These are phyloP conservation scores for Augiades crinisus DNA, from an alignment of 2,888 invertebrate species.

Conservation along the genomic window DNA sequence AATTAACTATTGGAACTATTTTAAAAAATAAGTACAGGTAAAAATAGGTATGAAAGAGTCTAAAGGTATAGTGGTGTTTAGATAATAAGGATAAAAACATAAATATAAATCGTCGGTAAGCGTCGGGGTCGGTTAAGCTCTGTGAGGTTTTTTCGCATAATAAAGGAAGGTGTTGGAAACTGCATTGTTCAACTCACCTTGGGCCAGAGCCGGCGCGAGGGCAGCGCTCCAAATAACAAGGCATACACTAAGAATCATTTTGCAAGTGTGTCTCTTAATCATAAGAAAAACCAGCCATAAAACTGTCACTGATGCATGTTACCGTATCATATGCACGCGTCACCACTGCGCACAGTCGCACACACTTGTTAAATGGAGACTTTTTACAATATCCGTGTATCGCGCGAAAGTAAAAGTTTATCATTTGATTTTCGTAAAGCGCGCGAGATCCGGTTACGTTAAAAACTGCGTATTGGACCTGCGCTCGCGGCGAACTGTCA, in stretches of 20 bases:
- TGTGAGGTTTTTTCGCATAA: constrained; percentile 37
- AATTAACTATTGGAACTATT: too few relatives aligned
- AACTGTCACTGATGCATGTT: constrained; percentile 59
- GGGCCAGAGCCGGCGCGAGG: constrained; percentile 62
- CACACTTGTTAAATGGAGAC: constrained; percentile 27
- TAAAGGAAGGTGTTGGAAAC: constrained; percentile 38
- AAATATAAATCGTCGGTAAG: background rate
- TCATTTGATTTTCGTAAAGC: constrained; percentile 40
- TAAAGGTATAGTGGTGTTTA: too few relatives aligned
- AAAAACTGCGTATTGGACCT: constrained; percentile 37
- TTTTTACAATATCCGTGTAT: constrained; percentile 45
- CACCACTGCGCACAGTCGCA: constrained; percentile 34
- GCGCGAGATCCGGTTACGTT: constrained; percentile 29
- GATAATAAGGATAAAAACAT: too few relatives aligned
- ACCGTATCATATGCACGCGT: constrained; percentile 36
- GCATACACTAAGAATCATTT: constrained; percentile 66
- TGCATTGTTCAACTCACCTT: constrained; percentile 74
- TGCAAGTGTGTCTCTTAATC: constrained; percentile 50
- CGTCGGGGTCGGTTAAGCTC: constrained; percentile 10
- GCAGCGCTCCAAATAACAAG: constrained; percentile 71
- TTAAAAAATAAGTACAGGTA: too few relatives aligned
- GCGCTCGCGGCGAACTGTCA: constrained; percentile 52
- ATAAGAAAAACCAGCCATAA: constrained; percentile 35
- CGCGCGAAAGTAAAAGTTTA: constrained; percentile 62
- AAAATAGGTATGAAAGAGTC: too few relatives aligned